These are phyloP conservation scores for Barbus barbus DNA, from an alignment of 2,113 vertebrate species.

Conservation along the genomic window DNA sequence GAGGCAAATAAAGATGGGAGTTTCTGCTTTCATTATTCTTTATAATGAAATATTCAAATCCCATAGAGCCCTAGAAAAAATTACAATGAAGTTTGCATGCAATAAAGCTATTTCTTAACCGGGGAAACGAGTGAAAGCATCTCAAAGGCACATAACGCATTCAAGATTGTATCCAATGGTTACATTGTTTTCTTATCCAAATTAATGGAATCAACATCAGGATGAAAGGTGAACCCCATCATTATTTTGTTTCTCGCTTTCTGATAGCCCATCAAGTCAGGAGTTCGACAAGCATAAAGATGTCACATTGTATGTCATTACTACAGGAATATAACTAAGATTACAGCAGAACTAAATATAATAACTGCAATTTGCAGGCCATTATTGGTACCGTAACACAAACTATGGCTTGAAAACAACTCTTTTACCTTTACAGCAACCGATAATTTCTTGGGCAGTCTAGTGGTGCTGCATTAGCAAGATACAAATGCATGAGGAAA, in stretches of 20 bases:
- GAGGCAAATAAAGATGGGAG: slow-evolving; percentile 67
- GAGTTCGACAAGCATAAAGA: not conserved
- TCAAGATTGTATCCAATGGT: not conserved
- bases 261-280: not conserved
- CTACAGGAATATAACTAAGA: not conserved
- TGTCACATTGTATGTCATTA: too few relatives aligned
- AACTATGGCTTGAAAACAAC: not conserved
- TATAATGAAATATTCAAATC: slow-evolving; percentile 76
- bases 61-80: slow-evolving; percentile 54
- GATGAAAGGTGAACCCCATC: not conserved
- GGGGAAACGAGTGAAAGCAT: slow-evolving; percentile 16
- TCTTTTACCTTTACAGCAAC: not conserved
- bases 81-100: slow-evolving; percentile 69
- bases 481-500: not conserved
- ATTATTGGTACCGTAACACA: not conserved
- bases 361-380: not conserved
- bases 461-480: not conserved
- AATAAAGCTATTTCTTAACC: slow-evolving; percentile 52
- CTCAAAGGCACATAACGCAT: slow-evolving; percentile 17
- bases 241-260: slow-evolving; percentile 29
- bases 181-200: not conserved
- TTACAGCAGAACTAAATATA: not conserved
- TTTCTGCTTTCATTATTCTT: slow-evolving; percentile 66
- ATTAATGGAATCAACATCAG: slow-evolving; percentile 10
- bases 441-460: not conserved